Conservation (phyloP, 2,888 invertebrate species). For the Choreutis nemorana region DNA sequence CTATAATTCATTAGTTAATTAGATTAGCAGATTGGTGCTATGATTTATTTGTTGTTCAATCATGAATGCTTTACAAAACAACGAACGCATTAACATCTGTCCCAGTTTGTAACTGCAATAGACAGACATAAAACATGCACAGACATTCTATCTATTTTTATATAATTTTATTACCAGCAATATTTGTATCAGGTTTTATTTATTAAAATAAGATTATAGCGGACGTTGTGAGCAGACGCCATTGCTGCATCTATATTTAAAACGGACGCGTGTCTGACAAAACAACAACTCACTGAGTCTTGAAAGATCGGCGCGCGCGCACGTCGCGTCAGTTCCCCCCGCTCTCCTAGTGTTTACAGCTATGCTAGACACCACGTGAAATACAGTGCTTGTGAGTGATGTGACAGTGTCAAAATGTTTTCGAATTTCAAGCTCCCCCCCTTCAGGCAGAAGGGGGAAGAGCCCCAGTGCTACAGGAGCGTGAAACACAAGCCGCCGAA, state of each 20-base stretch:
- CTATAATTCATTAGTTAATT: too few relatives aligned
- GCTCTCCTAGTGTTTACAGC: neutral
- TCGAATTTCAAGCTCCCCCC: conserved; percentile 63
- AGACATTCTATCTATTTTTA: conserved; percentile 22
- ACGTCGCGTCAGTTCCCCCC: conserved; percentile 19
- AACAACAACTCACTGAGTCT: conserved; percentile 50
- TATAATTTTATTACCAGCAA: conserved; percentile 47
- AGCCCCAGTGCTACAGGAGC: conserved; percentile 53
- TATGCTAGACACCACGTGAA: neutral
- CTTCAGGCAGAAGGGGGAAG: conserved; percentile 50
- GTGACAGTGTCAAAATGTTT: conserved; percentile 46
- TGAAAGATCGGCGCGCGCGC: conserved; percentile 39
- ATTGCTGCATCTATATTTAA: conserved; percentile 49
- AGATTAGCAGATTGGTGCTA: too few relatives aligned
- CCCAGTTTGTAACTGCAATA: conserved; percentile 13
- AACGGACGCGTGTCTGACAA: conserved; percentile 36
- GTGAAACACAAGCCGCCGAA: conserved; percentile 65
- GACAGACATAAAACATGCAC: conserved; percentile 28
- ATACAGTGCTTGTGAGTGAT: conserved; percentile 17
- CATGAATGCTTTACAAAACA: too few relatives aligned
- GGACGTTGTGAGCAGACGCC: conserved; percentile 42
- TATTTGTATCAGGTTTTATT: conserved; percentile 48
- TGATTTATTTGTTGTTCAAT: too few relatives aligned
- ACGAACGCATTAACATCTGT: conserved; percentile 9
- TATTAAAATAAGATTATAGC: conserved; percentile 42